Evolutionary conservation across 2,888 invertebrate species (phyloP).

Genomic region (Aporophyla lueneburgensis): DNA sequence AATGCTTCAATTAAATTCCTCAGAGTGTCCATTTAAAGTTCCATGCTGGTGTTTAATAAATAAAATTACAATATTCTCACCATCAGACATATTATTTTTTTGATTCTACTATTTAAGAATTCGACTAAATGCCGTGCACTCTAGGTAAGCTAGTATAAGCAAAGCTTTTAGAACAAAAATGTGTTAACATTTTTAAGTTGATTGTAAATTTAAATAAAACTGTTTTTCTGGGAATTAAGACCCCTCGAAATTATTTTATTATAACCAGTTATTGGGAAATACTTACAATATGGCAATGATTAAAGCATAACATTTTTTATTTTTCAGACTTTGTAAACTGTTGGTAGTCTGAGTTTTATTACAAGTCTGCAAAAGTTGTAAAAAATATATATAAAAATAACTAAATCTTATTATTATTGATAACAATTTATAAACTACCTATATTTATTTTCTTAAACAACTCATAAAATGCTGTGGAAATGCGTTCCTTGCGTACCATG

Average conservation of each 20-base stretch:
- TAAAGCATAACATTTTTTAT: not conserved
- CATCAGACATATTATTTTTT: conserved; percentile 54
- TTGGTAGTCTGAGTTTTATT: no score
- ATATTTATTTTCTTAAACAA: no score
- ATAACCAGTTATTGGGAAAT: not conserved
- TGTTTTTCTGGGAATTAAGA: no score
- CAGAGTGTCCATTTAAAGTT: conserved; percentile 33
- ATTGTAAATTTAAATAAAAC: not conserved
- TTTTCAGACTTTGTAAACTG: no score
- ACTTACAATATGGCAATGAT: not conserved
- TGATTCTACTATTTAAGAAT: conserved; percentile 66
- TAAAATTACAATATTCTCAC: conserved; percentile 71
- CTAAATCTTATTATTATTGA: no score
- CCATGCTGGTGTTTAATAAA: conserved; percentile 61
- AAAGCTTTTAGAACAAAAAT: conserved; percentile 3
- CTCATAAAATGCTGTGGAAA: no score
- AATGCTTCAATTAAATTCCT: conserved; percentile 51
- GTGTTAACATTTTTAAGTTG: not conserved
- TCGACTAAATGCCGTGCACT: conserved; percentile 32
- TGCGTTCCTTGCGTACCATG: no score
- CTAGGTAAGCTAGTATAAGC: conserved; percentile 32
- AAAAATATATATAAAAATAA: no score
- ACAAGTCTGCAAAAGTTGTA: no score
- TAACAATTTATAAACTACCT: no score
- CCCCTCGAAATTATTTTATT: not conserved